Evolutionary conservation across 2,797 vertebrate species (phyloP).

Genomic region (Lycodopsis pacificus): DNA sequence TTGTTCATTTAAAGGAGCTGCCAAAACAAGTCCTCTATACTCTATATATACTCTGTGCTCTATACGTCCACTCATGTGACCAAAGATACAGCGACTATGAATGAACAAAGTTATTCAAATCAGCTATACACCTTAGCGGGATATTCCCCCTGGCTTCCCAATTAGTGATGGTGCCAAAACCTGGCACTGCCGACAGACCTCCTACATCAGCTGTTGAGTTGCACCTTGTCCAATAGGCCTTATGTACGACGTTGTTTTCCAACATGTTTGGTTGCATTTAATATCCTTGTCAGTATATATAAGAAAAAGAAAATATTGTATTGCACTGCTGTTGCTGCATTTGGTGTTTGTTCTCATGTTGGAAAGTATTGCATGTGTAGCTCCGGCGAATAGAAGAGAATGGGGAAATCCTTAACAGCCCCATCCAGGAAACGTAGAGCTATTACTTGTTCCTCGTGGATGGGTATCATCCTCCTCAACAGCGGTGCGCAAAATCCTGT

Average conservation of each 20-base stretch:
- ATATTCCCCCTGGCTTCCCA: constrained; percentile 23
- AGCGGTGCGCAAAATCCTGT: neutral
- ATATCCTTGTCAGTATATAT: neutral
- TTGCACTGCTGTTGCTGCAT: neutral
- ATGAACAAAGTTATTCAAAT: neutral
- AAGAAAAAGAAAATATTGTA: neutral
- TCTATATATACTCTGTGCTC: too few relatives aligned
- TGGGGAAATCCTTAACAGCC: neutral
- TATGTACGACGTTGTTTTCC: neutral
- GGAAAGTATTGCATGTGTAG: neutral
- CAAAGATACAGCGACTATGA: neutral
- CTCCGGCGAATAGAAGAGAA: neutral
- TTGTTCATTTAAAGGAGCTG: neutral
- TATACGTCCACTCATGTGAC: neutral
- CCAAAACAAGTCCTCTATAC: neutral
- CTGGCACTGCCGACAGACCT: constrained; percentile 23
- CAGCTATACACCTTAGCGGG: neutral
- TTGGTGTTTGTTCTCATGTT: neutral
- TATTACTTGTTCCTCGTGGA: neutral
- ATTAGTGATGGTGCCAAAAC: constrained; percentile 32
- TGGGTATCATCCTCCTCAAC: constrained; percentile 16
- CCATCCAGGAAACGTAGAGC: neutral
- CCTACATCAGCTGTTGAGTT: constrained; percentile 23
- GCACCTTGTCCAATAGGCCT: neutral
- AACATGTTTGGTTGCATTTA: neutral